Evolutionary conservation across 2,888 invertebrate genomes (phyloP).

Genomic region (Zaprionus obscuricornis): DNA sequence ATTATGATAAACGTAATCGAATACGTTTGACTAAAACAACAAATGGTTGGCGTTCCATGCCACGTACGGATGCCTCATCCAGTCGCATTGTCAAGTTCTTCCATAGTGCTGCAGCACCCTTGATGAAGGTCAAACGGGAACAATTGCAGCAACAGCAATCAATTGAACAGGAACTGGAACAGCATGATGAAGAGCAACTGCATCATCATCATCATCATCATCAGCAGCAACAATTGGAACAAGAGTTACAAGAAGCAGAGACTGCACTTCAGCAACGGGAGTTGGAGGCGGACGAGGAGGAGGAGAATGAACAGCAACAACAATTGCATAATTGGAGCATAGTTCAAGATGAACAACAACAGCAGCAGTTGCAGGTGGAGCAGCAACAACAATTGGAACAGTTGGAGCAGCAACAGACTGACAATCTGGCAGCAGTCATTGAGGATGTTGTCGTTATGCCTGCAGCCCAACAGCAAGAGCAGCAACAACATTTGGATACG

Average conservation of each 20-base stretch:
- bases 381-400: too few species aligned
- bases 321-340: conserved; percentile 37
- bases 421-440: conserved; percentile 43
- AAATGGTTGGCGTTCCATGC: conserved; percentile 92
- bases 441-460: conserved; percentile 60
- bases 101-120: conserved; percentile 80
- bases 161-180: conserved; percentile 17
- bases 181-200: conserved; percentile 10
- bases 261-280: too few species aligned
- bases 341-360: conserved; percentile 4
- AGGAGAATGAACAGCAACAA: conserved; percentile 9
- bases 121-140: conserved; percentile 82
- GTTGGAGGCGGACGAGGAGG: background rate
- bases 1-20: conserved; percentile 93
- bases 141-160: conserved; percentile 47
- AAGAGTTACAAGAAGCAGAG: too few species aligned
- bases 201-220: conserved; percentile 11
- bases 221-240: too few species aligned
- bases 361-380: background rate
- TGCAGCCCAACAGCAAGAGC: conserved; percentile 19
- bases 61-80: conserved; percentile 87
- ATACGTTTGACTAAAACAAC: conserved; percentile 92
- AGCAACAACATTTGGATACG: conserved; percentile 3
- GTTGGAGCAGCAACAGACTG: conserved; percentile 11
- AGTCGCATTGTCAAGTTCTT: conserved; percentile 79